These are phyloP conservation scores for Pyxicephalus adspersus DNA, from an alignment of 2,113 vertebrate species.

Conservation along the genomic window DNA sequence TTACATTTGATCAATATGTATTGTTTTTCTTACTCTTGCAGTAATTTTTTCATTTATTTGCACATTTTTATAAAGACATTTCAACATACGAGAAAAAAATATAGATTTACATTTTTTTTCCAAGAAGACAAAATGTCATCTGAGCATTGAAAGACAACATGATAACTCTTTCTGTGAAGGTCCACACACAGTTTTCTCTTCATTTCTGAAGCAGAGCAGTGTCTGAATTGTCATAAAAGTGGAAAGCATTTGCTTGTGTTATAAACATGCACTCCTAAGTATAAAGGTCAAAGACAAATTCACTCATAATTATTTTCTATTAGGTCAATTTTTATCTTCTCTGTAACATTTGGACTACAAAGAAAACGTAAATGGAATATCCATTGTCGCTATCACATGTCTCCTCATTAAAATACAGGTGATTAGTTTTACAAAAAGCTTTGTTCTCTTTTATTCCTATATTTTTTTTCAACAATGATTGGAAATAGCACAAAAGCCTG, in stretches of 20 bases:
- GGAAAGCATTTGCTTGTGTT: constrained; percentile 70
- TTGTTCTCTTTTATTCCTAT: constrained; percentile 73
- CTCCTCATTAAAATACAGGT: constrained; percentile 64
- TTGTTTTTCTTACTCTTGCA: too few species aligned
- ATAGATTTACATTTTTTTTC: neutral
- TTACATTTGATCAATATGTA: too few species aligned
- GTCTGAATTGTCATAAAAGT: constrained; percentile 70
- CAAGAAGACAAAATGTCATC: neutral
- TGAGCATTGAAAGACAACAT: neutral
- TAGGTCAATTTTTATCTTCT: constrained; percentile 74
- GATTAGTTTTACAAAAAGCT: constrained; percentile 61
- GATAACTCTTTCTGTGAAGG: neutral
- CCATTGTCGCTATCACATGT: constrained; percentile 60
- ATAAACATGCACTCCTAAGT: constrained; percentile 68
- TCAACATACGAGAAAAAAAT: neutral
- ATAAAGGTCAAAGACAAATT: constrained; percentile 77
- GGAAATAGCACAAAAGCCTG: constrained; percentile 75
- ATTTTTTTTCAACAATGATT: constrained; percentile 68
- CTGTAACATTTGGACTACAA: constrained; percentile 68
- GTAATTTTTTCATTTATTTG: too few species aligned
- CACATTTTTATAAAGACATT: too few species aligned
- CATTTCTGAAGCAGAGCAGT: constrained; percentile 53
- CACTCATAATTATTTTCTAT: constrained; percentile 76
- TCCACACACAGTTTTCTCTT: constrained; percentile 17
- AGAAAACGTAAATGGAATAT: constrained; percentile 68